Base-by-base conservation (phyloP, 37 sponge, comb jelly and placozoan species). In the Ianthella basta region DNA sequence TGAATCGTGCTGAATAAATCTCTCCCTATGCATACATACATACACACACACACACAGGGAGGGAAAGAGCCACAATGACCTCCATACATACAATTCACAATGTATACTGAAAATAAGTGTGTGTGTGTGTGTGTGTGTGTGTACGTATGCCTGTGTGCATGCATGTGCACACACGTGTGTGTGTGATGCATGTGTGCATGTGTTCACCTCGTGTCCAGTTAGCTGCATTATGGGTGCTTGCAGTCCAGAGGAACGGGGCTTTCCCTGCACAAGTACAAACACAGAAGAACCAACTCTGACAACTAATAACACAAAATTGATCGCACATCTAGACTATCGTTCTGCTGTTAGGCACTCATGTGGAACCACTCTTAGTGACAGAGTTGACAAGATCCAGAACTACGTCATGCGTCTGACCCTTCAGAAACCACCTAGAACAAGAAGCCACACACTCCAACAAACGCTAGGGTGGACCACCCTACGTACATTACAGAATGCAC, bases 151-250 rank as follows among this genome's bases (percentile, higher is more conserved):
- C 6, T 44, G 8, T 44, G 50, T 44, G 50, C 8, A 8, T 30
- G 66, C 66, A 10, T 25, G 66, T 64, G 29, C 5, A 36, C 15
- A 64, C 68, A 55, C 72, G 63, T 44, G 50, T 44, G 50, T 44
- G 50, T 44, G 3, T 44, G 50, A 8, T 44, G 50, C 8, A 8
- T 44, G 50, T 44, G 50, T 44, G 50, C 50, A 8, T 44, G 50
- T 44, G 50, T 8, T 60, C 55, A 90, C 99, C 32, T 93, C 92
- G 55, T 99, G 99, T 60, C 99, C 99, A 80, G 90, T 88, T 18
- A 99, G 89, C 56, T 92, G 95, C 99, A 99, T 99, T 54, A 95
- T 99, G 15, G 99, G 99, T 8, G 99, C 97, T 54, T 91, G 68
- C 10, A 99, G 90, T 13, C 92, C 89, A 0, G 99, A 97, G 3